These are phyloP conservation scores for Pachypanchax playfairii DNA, from an alignment of 2,113 vertebrate species.

Conservation along the genomic window DNA sequence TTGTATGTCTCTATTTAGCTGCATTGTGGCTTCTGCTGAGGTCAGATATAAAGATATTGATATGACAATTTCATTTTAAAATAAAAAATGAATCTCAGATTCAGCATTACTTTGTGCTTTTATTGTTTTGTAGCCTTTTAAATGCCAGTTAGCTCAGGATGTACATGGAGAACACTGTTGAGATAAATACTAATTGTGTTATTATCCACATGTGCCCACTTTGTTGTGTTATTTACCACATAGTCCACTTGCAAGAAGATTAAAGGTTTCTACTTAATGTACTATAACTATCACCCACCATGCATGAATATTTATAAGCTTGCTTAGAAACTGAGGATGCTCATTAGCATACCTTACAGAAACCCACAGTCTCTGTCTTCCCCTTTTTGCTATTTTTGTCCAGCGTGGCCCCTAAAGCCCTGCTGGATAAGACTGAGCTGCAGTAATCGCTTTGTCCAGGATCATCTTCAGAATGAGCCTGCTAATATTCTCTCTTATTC, in stretches of 20 bases:
- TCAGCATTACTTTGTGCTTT: neutral
- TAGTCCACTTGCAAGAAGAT: neutral
- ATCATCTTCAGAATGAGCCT: slow-evolving; percentile 27
- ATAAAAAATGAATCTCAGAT: neutral
- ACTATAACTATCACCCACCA: slow-evolving; percentile 16
- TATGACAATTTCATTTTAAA: neutral
- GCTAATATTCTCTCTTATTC: slow-evolving; percentile 1
- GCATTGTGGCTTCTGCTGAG: too few species aligned
- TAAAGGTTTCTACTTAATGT: neutral
- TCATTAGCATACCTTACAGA: slow-evolving; percentile 34
- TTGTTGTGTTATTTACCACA: neutral
- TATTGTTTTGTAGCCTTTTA: neutral
- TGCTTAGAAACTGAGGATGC: slow-evolving; percentile 20
- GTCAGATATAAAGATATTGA: neutral
- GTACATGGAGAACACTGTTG: neutral
- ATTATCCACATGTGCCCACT: neutral
- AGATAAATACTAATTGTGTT: neutral
- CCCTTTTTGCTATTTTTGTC: slow-evolving; percentile 9
- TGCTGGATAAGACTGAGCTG: slow-evolving; percentile 13
- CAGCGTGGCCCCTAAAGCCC: slow-evolving; percentile 3
- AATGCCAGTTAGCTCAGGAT: too few species aligned
- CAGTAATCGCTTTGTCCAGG: slow-evolving; percentile 25
- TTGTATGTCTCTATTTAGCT: too few species aligned
- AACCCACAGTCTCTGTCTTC: slow-evolving; percentile 6
- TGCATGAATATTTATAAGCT: slow-evolving; percentile 39